Conservation (phyloP, 2,888 invertebrate species). For the Andrena hattorfiana region DNA sequence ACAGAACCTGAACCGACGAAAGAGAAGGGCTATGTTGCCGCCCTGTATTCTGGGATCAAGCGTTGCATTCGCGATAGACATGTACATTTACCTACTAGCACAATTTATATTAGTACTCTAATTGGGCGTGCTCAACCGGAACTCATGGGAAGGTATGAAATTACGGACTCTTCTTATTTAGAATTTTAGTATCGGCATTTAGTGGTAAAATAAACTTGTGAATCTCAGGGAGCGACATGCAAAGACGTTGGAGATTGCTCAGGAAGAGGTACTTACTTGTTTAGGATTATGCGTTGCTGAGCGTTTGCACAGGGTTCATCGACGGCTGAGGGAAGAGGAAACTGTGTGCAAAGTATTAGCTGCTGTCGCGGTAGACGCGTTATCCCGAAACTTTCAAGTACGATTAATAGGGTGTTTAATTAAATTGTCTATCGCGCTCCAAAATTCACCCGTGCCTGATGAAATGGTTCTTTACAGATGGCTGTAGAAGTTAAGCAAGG, state of each 20-base stretch:
- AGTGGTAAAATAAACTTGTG: neutral
- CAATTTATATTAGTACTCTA: constrained; percentile 94
- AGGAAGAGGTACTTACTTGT: constrained; percentile 98
- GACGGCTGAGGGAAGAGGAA: constrained; percentile 95
- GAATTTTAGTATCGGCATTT: neutral
- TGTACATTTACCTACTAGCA: constrained; percentile 94
- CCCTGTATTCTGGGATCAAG: constrained; percentile 94
- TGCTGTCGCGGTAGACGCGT: constrained; percentile 94
- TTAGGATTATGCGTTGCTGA: constrained; percentile 97
- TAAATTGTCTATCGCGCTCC: neutral
- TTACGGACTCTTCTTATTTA: constrained; percentile 18
- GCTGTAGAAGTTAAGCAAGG: constrained; percentile 96
- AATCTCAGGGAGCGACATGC: constrained; percentile 93
- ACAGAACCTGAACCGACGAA: constrained; percentile 93
- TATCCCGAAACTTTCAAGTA: constrained; percentile 94
- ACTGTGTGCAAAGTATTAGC: constrained; percentile 97
- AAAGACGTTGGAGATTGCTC: constrained; percentile 98
- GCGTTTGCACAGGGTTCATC: constrained; percentile 93
- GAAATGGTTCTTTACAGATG: constrained; percentile 85
- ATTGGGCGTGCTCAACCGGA: constrained; percentile 97
- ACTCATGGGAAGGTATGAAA: constrained; percentile 90
- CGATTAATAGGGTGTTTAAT: neutral
- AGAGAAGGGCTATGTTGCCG: constrained; percentile 95
- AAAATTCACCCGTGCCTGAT: constrained; percentile 4
- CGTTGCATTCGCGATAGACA: constrained; percentile 94